Percentiles rank a stretch among this genome's conserved stretches.
Evolutionary conservation across 30 jellyfish, hydroid and myxozoan species (phyloP).

Genomic region (Hydractinia echinata): DNA sequence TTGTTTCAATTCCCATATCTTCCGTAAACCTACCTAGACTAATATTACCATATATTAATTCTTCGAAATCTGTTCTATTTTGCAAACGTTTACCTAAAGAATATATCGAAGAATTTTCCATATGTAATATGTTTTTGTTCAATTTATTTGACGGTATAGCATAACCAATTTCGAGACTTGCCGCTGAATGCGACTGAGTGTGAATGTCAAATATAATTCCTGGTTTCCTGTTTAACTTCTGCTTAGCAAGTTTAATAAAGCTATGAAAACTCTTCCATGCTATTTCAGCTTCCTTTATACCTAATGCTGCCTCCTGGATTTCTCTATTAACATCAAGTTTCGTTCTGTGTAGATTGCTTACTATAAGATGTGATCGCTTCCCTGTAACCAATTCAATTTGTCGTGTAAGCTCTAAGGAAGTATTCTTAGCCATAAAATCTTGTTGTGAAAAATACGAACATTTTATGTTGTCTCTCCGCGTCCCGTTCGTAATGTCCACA

Average conservation of each 20-base stretch:
- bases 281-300: slow-evolving; percentile 15
- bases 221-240: slow-evolving; percentile 10
- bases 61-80: background rate
- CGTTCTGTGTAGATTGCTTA: slow-evolving; percentile 22
- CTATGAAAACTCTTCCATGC: slow-evolving; percentile 37
- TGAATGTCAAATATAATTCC: slow-evolving; percentile 27
- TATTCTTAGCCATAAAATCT: background rate
- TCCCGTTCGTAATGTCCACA: background rate
- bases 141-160: slow-evolving; percentile 12
- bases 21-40: slow-evolving; percentile 4
- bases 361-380: slow-evolving; percentile 14
- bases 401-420: background rate
- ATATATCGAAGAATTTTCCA: background rate
- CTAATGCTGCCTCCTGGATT: slow-evolving; percentile 20
- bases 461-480: background rate
- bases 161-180: slow-evolving; percentile 7
- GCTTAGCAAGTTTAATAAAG: slow-evolving; percentile 19
- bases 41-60: background rate
- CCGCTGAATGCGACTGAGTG: slow-evolving; percentile 6
- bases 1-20: background rate
- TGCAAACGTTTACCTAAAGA: background rate
- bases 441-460: background rate
- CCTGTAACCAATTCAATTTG: slow-evolving; percentile 18
- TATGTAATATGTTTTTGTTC: background rate
- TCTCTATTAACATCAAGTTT: slow-evolving; percentile 15